Conservation (phyloP, 2,797 vertebrate species). For the Nyctibius grandis region DNA sequence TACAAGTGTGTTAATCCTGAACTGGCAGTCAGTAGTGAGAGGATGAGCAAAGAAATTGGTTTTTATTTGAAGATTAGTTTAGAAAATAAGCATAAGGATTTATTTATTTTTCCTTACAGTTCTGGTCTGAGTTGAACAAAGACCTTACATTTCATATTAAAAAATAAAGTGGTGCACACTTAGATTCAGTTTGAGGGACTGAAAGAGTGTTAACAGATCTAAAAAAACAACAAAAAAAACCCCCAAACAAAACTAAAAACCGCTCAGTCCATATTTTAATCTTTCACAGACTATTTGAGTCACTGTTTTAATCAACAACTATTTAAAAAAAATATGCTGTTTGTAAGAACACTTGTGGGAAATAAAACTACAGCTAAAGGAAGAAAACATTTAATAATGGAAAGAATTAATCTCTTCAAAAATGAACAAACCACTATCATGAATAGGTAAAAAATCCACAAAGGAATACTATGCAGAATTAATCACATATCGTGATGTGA, state of each 20-base stretch:
- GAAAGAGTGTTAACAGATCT: neutral
- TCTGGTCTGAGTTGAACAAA: neutral
- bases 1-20: neutral
- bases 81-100: neutral
- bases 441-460: neutral
- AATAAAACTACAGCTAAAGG: neutral
- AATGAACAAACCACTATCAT: neutral
- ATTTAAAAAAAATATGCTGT: neutral
- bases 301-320: neutral
- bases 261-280: neutral
- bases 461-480: neutral
- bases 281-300: neutral
- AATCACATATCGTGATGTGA: neutral
- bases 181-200: neutral
- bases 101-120: neutral
- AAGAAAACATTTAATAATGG: neutral
- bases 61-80: neutral
- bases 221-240: too few relatives aligned
- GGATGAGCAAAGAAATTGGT: neutral
- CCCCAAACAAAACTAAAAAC: accelerated
- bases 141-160: neutral
- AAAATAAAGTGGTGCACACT: neutral
- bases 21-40: neutral
- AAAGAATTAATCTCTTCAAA: neutral
- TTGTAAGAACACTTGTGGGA: neutral